Evolutionary conservation across 2,113 vertebrate genomes (phyloP), one percentile per base, ranked within the genome.

Genomic region (Rana temporaria): DNA sequence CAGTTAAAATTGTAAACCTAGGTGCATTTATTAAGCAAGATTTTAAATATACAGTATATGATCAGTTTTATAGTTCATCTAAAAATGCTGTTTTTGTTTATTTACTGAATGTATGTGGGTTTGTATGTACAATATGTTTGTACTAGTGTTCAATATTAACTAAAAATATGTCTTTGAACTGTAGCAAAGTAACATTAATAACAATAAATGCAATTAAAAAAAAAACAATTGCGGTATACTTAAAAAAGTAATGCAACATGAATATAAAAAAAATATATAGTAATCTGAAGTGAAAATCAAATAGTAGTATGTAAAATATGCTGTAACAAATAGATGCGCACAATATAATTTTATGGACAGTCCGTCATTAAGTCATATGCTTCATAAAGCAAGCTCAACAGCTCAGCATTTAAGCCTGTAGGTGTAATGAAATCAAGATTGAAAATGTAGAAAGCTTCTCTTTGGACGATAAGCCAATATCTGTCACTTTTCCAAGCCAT

Each of bases 341-440:
- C 53, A 76, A 83, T 83, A 83, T 83, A 75, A 75, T 68, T 83
- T 83, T 76, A 76, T 76, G 56, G 63, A 68, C 64, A 68, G 60
- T 48, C 19, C 67, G 55, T 76, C 81, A 83, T 76, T 83, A 83
- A 26, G 55, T 83, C 55, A 53, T 52, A 68, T 83, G 81, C 72
- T 59, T 32, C 63, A 76, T 83, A 76, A 83, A 83, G 19, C 71
- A 68, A 60, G 71, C 63, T 83, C 53, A 83, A 83, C 55, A 83
- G 81, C 71, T 83, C 81, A 83, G 71, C 81, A 60, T 83, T 83
- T 83, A 83, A 83, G 81, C 22, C 81, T 83, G 71, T 30, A 76
- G 72, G 52, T 83, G 81, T 83, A 83, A 83, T 76, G 64, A 66
- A 68, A 75, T 83, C 72, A 83, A 57, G 72, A 83, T 76, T 83